These are phyloP conservation scores for Araneus ventricosus DNA, from an alignment of 1,140 invertebrate genomes.

Conservation along the genomic window DNA sequence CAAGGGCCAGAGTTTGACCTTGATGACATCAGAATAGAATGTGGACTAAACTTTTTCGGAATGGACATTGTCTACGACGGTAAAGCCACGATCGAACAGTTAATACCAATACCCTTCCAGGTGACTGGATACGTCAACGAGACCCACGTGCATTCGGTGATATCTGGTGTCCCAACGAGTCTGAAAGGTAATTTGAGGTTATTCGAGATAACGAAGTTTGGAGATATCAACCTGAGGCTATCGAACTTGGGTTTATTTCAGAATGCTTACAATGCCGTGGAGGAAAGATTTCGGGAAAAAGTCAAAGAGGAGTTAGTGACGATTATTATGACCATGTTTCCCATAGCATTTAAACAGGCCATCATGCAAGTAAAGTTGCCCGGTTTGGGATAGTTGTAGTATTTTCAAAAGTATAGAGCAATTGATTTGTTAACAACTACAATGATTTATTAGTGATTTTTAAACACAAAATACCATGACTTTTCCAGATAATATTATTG, in stretches of 20 bases:
- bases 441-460: too few relatives aligned
- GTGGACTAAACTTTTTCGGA: slow-evolving; percentile 52
- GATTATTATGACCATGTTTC: slow-evolving; percentile 48
- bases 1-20: slow-evolving; percentile 29
- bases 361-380: slow-evolving; percentile 29
- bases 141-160: not conserved
- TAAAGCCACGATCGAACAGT: slow-evolving; percentile 20
- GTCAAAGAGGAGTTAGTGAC: not conserved
- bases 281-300: slow-evolving; percentile 41
- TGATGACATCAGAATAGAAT: slow-evolving; percentile 41
- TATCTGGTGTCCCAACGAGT: slow-evolving; percentile 44
- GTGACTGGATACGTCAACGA: slow-evolving; percentile 65
- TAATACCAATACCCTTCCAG: slow-evolving; percentile 48
- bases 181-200: slow-evolving; percentile 48
- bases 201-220: slow-evolving; percentile 55
- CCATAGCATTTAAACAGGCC: slow-evolving; percentile 38
- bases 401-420: too few relatives aligned
- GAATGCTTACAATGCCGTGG: slow-evolving; percentile 43
- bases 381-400: not conserved
- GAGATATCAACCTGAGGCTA: slow-evolving; percentile 33
- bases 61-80: slow-evolving; percentile 59
- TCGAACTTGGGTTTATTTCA: slow-evolving; percentile 60
- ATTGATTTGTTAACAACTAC: too few relatives aligned
- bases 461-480: too few relatives aligned
- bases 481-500: too few relatives aligned